Conservation (phyloP, 2,797 vertebrate species). For the Hippocampus kuda region DNA sequence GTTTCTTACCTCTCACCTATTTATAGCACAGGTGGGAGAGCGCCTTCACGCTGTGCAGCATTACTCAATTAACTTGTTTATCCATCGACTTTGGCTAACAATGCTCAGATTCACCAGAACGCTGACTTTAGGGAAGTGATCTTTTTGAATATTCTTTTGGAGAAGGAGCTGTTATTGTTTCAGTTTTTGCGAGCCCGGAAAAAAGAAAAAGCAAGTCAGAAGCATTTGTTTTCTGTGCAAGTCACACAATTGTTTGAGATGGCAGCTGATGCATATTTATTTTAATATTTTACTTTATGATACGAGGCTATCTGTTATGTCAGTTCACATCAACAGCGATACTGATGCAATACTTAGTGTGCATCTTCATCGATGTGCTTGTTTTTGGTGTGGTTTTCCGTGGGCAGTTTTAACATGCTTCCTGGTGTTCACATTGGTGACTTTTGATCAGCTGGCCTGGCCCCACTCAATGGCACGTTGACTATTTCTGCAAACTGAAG, state of each 20-base stretch:
- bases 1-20: conserved; percentile 41
- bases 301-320: no score
- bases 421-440: background rate
- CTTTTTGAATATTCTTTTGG: background rate
- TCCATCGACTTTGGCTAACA: conserved; percentile 2
- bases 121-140: background rate
- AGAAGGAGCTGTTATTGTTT: conserved; percentile 1
- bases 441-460: background rate
- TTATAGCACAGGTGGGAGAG: conserved; percentile 33
- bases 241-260: background rate
- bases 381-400: no score
- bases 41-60: conserved; percentile 9
- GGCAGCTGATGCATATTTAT: background rate
- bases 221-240: background rate
- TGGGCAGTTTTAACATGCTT: background rate
- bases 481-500: background rate
- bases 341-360: background rate
- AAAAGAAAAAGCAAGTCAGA: no score
- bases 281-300: no score
- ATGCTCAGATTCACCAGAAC: background rate
- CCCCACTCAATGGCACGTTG: background rate
- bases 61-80: conserved; percentile 50
- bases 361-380: background rate
- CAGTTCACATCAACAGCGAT: no score
- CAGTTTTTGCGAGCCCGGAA: background rate